Base-by-base conservation (phyloP, 2,888 invertebrate species). In the Watsonalla cultraria region DNA sequence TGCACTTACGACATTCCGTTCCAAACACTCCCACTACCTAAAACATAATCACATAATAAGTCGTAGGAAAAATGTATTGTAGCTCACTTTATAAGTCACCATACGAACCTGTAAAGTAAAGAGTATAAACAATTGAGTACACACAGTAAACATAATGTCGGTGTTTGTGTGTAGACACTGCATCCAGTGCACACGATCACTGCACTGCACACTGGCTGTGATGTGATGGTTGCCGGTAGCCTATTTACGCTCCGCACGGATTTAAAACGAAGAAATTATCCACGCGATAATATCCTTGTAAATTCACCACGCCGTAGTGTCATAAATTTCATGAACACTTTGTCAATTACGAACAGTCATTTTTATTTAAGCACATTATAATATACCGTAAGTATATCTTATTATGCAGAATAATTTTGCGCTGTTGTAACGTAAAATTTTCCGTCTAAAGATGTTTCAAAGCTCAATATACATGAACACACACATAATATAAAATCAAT, bases 211-310 rank as follows among this genome's bases (percentile, higher is more conserved):
- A 65, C 66, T 64, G 57, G 54, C 64, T 55, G 61, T 65, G 68
- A 62, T 66, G 65, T 65, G 68, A 62, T 66, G 65, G 60, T 60
- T 63, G 67, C 66, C 74, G 65, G 60, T 60, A 62, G 67, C 66
- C 74, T 76, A 80, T 82, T 80, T 80, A 76, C 76, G 69, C 68
- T 70, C 66, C 57, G 66, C 70, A 74, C 76, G 64, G 65, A 69
- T 73, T 72, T 73, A 68, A 66, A 74, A 70, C 70, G 72, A 60
- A 64, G 68, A 71, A 82, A 86, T 86, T 86, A 82, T 80, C 57
- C 81, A 86, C 84, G 86, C 84, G 75, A 76, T 81, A 80, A 82
- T 79, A 74, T 72, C 73, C 80, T 80, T 79, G 75, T 73, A 78
- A 76, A 76, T 78, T 74, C 65, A 69, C 60, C 67, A 76, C 68